phyloP scores from a whole-genome alignment of 2,797 vertebrate genomes.

The Halcyon smyrnensis region DNA sequence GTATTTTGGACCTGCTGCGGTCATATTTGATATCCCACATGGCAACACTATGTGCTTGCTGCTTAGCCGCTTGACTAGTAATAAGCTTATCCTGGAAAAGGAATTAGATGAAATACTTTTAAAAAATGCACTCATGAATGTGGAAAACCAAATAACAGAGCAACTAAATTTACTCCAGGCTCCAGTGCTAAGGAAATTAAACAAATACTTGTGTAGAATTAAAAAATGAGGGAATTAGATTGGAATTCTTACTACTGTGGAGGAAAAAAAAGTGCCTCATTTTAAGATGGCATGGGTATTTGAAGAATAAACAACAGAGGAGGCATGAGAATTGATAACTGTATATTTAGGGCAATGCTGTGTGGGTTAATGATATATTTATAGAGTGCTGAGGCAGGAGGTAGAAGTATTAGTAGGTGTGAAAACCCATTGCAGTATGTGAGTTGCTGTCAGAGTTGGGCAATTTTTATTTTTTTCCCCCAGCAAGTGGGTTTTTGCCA shows the following conservation, averaged over 20 bases:
- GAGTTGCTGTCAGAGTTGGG: conserved; percentile 20
- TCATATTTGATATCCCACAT: conserved; percentile 14
- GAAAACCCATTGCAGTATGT: neutral
- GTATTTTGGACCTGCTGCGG: conserved; percentile 24
- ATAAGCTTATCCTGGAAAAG: conserved; percentile 46
- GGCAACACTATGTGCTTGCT: neutral
- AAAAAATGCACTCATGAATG: conserved; percentile 14
- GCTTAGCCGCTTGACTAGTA: conserved; percentile 1
- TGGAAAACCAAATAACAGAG: conserved; percentile 8
- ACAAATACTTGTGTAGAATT: conserved; percentile 25
- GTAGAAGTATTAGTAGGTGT: conserved; percentile 45
- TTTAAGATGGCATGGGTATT: neutral
- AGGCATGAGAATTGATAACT: neutral
- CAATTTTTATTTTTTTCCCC: neutral
- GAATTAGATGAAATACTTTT: conserved; percentile 4
- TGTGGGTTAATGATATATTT: conserved; percentile 5
- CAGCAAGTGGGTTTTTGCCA: neutral
- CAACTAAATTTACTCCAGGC: neutral
- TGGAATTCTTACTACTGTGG: neutral
- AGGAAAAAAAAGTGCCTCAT: neutral
- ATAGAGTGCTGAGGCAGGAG: neutral
- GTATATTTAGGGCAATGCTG: neutral
- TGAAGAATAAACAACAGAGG: neutral
- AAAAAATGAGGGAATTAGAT: conserved; percentile 2
- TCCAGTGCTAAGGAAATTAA: conserved; percentile 5